Evolutionary conservation across 2,888 invertebrate genomes (phyloP).

Genomic region (Ophion ellenae): DNA sequence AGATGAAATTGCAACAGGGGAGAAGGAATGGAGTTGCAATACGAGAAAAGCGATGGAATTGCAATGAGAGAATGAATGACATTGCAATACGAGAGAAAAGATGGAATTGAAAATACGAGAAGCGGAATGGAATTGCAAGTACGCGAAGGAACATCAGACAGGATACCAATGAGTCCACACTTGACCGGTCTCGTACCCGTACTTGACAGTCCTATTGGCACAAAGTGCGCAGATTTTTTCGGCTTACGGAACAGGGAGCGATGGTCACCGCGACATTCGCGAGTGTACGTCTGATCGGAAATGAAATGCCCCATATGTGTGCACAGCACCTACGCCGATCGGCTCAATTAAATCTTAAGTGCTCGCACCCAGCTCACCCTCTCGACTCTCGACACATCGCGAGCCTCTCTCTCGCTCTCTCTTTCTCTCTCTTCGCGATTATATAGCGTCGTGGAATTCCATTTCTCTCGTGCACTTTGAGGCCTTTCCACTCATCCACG

Average conservation of each 20-base stretch:
- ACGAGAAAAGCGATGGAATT: no score
- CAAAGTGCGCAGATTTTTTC: background rate
- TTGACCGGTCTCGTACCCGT: no score
- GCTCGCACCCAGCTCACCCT: slow-evolving; percentile 51
- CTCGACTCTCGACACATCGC: slow-evolving; percentile 53
- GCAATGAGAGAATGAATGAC: no score
- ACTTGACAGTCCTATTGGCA: no score
- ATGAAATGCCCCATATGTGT: slow-evolving; percentile 11
- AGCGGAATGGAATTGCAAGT: no score
- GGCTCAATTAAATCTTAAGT: slow-evolving; percentile 67
- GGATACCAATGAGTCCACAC: no score
- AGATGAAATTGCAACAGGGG: no score
- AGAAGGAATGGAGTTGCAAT: no score
- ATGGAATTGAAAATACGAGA: no score
- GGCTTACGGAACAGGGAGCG: no score
- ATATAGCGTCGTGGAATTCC: slow-evolving; percentile 25
- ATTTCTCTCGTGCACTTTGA: slow-evolving; percentile 9
- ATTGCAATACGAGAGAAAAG: background rate
- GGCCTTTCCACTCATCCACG: slow-evolving; percentile 30
- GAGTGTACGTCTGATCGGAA: background rate
- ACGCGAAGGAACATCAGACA: background rate
- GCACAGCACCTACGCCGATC: slow-evolving; percentile 59
- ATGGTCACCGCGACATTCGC: background rate
- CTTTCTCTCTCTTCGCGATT: slow-evolving; percentile 23
- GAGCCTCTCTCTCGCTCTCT: slow-evolving; percentile 26